Base-by-base conservation (phyloP, 2,888 invertebrate genomes). In the Cinara cedri region DNA sequence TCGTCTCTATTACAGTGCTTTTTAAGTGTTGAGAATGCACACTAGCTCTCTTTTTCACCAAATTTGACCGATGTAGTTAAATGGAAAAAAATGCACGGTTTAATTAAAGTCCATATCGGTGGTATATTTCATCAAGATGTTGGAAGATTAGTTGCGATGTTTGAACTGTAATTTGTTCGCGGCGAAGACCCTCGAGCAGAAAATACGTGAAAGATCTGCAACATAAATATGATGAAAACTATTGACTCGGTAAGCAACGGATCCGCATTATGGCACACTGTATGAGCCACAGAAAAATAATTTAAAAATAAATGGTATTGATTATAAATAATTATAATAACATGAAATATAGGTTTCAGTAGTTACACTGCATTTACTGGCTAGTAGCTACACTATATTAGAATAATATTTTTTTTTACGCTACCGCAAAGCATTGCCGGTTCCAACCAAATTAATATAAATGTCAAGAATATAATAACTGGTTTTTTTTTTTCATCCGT, bases 181-280 rank as follows among this genome's bases (percentile, higher is more conserved):
- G 14, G 78, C 49, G 78, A 78, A 70, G 78, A 78, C 42, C 78
- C 78, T 70, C 68, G 60, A 70, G 78, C 78, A n/a, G 51, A 49
- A 49, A 78, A 78, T 16, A 78, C 78, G 3, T 78, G 78, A 70
- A 78, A 78, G 51, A 60, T 78, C 34, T 60, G 70, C 1, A 68
- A 78, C 14, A 78, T 70, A 34, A 70, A 21, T 62, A 78, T 78
- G 66, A 68, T 76, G 76, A 76, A 76, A 55, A 76, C 57, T 68
- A 78, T 72, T 46, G 46, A 66, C 4, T 34, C 46, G 46, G 21
- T 46, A 44, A 65, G 14, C 14, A 10, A 46, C 24, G 66, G 66
- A 16, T 24, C 66, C 24, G 49, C 66, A 16, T 66, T 66, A 66
- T n/a, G 49, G 66, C 49, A 66, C 46, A 24, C 46, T n/a, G n/a